Evolutionary conservation across 2,113 vertebrate genomes (phyloP), one percentile per base, ranked within the genome.

Genomic region (Alces alces): DNA sequence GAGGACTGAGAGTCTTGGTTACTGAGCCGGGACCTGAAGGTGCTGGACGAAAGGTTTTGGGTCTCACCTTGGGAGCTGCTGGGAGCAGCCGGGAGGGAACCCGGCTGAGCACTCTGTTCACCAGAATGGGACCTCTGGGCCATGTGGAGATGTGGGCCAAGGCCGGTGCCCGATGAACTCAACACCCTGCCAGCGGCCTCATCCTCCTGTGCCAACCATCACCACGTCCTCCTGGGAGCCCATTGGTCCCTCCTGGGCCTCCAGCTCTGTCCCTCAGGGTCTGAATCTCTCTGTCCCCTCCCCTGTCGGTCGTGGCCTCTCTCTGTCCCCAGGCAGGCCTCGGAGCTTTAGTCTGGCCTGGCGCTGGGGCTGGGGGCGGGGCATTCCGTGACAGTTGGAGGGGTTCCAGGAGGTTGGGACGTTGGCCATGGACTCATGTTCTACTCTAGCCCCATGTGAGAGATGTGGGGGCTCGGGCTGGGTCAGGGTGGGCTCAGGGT

Each of bases 351-450:
- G 66, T 57, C 79, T 58, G 87, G 52, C 80, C 52, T 57, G 61
- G 16, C 7, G 25, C 33, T 61, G 50, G 78, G 80, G 89, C 19
- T 4, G 25, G 1, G 25, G 78, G 78, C 7, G 85, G 50, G 93
- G 47, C 47, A 13, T 98, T 98, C 98, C 57, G 50, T 97, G 98
- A 84, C 97, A 98, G 98, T 98, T 98, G 93, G 95, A 95, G 86
- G 27, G 70, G 61, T 97, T 98, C 98, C 79, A 87, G 78, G 97
- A 95, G 30, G 97, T 93, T 94, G 60, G 58, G 73, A 70, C 17
- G 2, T 73, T 91, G 91, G 79, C 79, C 92, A 95, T 98, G 97
- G 95, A 84, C 82, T 89, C 89, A 66, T 13, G n/a, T 27, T 33
- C 45, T 57, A 30, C 11, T 11, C 2, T 6, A 33, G 43, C 27